A percentile compares a stretch with the other conserved stretches of the same genome.
phyloP scores from a whole-genome alignment of 2,113 vertebrate genomes.

The Mus pahari region DNA sequence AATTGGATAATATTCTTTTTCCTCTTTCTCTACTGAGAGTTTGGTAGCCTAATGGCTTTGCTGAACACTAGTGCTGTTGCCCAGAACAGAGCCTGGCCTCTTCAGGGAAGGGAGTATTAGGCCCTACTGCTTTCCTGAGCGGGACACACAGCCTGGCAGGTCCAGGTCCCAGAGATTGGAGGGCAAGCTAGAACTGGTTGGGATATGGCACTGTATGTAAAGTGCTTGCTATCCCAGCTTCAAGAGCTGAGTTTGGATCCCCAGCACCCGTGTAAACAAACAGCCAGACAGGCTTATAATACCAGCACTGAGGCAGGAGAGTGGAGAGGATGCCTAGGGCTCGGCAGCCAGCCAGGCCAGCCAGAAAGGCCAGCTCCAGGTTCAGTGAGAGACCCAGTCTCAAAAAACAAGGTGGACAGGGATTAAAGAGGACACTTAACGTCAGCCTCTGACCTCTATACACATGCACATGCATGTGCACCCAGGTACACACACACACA shows the following conservation, averaged over 20 bases:
- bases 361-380: not conserved
- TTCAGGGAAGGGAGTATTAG: not conserved
- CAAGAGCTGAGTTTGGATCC: not conserved
- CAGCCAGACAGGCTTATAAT: not conserved
- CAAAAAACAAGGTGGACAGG: not conserved
- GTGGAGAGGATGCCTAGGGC: not conserved
- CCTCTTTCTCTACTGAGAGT: not conserved
- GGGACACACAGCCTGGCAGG: accelerated
- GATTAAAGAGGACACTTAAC: not conserved
- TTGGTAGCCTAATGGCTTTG: slow-evolving; percentile 9
- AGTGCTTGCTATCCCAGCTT: not conserved
- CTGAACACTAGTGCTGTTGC: not conserved
- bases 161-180: not conserved
- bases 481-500: no score
- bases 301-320: no score
- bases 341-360: not conserved
- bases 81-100: not conserved
- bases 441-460: not conserved
- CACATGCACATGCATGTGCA: not conserved
- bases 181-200: not conserved
- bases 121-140: not conserved
- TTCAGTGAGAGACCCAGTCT: not conserved
- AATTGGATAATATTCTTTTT: not conserved
- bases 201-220: not conserved
- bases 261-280: not conserved